These are phyloP conservation scores for Melangyna quadrimaculata DNA, from an alignment of 2,888 invertebrate genomes.

Conservation along the genomic window DNA sequence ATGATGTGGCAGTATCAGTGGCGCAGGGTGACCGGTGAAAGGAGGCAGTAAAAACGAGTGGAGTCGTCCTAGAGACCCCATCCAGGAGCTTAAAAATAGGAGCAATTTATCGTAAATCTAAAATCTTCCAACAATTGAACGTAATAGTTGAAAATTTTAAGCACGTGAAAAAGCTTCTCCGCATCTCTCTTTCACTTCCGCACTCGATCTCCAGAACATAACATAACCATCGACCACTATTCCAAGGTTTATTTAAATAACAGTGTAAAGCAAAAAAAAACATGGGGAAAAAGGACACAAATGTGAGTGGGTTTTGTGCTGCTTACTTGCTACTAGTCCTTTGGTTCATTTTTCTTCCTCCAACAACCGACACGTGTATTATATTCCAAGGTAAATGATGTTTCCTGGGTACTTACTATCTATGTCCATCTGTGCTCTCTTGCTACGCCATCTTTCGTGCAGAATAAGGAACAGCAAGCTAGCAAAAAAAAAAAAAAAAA, in stretches of 20 bases:
- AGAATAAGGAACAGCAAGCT: slow-evolving; percentile 3
- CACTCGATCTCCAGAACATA: background rate
- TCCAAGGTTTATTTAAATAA: slow-evolving; percentile 49
- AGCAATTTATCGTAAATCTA: slow-evolving; percentile 64
- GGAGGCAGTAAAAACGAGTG: background rate
- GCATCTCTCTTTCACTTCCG: background rate
- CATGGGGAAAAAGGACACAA: slow-evolving; percentile 13
- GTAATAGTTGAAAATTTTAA: slow-evolving; percentile 62
- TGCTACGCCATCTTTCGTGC: slow-evolving; percentile 44
- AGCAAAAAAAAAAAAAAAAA: background rate
- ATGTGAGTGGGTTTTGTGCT: slow-evolving; percentile 13
- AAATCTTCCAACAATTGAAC: slow-evolving; percentile 61
- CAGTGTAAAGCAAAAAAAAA: background rate
- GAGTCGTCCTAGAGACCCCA: background rate
- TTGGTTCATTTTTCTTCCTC: slow-evolving; percentile 14
- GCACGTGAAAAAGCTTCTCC: slow-evolving; percentile 50
- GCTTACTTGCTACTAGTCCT: slow-evolving; percentile 10
- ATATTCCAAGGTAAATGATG: slow-evolving; percentile 61
- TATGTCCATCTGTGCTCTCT: slow-evolving; percentile 61
- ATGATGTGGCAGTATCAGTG: background rate
- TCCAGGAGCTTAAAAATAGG: background rate
- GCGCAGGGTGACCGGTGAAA: background rate
- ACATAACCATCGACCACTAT: slow-evolving; percentile 19
- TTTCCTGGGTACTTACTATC: slow-evolving; percentile 48
- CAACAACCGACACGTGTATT: slow-evolving; percentile 30